phyloP scores from a whole-genome alignment of 2,797 vertebrate genomes.

The Helostoma temminkii region DNA sequence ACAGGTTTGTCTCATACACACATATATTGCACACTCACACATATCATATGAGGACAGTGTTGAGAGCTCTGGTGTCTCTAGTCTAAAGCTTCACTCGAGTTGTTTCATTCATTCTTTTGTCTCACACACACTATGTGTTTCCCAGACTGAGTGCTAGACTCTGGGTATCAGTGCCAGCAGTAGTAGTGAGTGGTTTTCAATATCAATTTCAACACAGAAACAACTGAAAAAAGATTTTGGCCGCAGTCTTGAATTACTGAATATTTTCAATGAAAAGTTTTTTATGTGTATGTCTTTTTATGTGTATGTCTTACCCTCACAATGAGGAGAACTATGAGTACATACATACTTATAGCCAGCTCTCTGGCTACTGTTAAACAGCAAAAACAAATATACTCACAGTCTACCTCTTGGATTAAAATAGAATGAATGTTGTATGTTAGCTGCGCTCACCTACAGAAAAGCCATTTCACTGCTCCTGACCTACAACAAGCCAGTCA shows the following conservation, averaged over 20 bases:
- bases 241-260: conserved; percentile 48
- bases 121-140: conserved; percentile 7
- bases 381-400: not conserved
- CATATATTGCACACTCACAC: conserved; percentile 6
- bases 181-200: conserved; percentile 29
- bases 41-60: conserved; percentile 11
- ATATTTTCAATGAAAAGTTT: conserved; percentile 10
- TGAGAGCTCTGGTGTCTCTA: not conserved
- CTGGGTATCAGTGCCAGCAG: not conserved
- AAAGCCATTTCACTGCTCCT: not conserved
- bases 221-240: conserved; percentile 11
- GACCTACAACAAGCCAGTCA: not conserved
- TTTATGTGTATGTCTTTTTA: not conserved
- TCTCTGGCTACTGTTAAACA: not conserved
- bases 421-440: not conserved
- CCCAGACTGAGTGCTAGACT: not conserved
- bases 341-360: not conserved
- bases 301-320: not conserved
- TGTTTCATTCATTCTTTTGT: conserved; percentile 2
- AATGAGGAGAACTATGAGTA: not conserved
- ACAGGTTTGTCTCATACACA: conserved; percentile 85
- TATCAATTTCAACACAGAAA: conserved; percentile 24
- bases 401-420: not conserved
- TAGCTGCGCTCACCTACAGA: not conserved
- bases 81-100: not conserved